A percentile compares a stretch with the other conserved stretches of the same genome.
phyloP scores from a whole-genome alignment of 2,888 invertebrate genomes.

The Ectemnius lituratus region DNA sequence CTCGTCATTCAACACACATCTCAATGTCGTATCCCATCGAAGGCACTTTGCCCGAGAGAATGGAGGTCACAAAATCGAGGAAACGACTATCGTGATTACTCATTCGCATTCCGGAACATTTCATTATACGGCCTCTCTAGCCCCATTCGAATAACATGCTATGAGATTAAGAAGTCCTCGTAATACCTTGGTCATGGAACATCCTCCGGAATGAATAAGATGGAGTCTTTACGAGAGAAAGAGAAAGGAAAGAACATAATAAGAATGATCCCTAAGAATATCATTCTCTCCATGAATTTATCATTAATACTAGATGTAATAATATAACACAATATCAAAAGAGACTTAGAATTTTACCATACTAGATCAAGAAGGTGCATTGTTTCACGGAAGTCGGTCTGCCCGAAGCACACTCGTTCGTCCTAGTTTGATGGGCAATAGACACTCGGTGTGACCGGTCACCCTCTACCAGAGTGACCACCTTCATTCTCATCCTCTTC shows the following conservation, averaged over 20 bases:
- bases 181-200: too few species aligned
- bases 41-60: constrained; percentile 19
- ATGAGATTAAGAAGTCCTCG: too few species aligned
- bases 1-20: constrained; percentile 45
- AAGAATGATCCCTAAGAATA: too few species aligned
- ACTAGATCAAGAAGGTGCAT: constrained; percentile 25
- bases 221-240: too few species aligned
- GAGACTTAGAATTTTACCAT: neutral
- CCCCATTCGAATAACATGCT: too few species aligned
- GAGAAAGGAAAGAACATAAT: too few species aligned
- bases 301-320: too few species aligned
- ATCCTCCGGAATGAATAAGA: too few species aligned
- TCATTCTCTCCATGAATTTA: neutral
- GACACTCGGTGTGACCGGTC: constrained; percentile 62
- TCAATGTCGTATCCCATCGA: constrained; percentile 29
- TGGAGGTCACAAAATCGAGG: constrained; percentile 39
- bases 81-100: constrained; percentile 62
- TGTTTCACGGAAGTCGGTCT: constrained; percentile 54
- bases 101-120: constrained; percentile 67
- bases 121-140: neutral
- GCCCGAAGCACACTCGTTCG: constrained; percentile 31
- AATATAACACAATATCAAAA: neutral
- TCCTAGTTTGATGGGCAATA: constrained; percentile 67
- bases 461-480: constrained; percentile 46
- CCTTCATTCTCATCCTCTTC: constrained; percentile 19